phyloP scores from a whole-genome alignment of 2,797 vertebrate species.

The Rhinichthys osculus region DNA sequence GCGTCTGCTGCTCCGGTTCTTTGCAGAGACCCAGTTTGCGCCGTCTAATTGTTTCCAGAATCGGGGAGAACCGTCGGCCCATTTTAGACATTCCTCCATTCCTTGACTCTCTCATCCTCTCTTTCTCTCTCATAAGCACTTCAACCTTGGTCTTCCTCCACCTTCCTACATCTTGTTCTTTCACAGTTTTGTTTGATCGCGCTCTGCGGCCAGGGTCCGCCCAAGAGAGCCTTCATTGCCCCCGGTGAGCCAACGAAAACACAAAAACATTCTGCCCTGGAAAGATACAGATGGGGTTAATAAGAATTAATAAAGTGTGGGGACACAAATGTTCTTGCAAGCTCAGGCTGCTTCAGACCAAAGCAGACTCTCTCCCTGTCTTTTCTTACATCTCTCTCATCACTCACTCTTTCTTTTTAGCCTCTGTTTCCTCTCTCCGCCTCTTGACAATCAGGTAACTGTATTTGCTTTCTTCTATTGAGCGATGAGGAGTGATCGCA shows the following conservation, averaged over 20 bases:
- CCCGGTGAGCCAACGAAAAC: conserved; percentile 58
- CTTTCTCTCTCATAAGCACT: conserved; percentile 15
- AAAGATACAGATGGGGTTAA: conserved; percentile 56
- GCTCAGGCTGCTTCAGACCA: conserved; percentile 19
- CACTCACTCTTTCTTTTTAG: conserved; percentile 38
- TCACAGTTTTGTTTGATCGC: conserved; percentile 39
- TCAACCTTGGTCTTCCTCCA: conserved; percentile 19
- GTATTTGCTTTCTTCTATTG: conserved; percentile 40
- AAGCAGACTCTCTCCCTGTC: conserved; percentile 47
- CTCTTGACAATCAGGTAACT: conserved; percentile 43
- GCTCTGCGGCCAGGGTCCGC: conserved; percentile 42
- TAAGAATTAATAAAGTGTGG: conserved; percentile 66
- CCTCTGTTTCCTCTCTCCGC: conserved; percentile 35
- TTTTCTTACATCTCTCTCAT: conserved; percentile 41
- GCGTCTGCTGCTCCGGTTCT: conserved; percentile 27
- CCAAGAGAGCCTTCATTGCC: conserved; percentile 42
- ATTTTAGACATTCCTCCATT: conserved; percentile 47
- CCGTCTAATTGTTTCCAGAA: conserved; percentile 56
- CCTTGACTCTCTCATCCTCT: neutral
- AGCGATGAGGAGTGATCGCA: conserved; percentile 30
- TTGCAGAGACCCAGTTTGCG: conserved; percentile 32
- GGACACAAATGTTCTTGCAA: conserved; percentile 57
- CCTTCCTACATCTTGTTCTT: conserved; percentile 36
- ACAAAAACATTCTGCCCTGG: conserved; percentile 55
- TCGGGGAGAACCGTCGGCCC: neutral